Evolutionary conservation across 2,888 invertebrate genomes (phyloP).

Genomic region (Thysanoteuthis rhombus): DNA sequence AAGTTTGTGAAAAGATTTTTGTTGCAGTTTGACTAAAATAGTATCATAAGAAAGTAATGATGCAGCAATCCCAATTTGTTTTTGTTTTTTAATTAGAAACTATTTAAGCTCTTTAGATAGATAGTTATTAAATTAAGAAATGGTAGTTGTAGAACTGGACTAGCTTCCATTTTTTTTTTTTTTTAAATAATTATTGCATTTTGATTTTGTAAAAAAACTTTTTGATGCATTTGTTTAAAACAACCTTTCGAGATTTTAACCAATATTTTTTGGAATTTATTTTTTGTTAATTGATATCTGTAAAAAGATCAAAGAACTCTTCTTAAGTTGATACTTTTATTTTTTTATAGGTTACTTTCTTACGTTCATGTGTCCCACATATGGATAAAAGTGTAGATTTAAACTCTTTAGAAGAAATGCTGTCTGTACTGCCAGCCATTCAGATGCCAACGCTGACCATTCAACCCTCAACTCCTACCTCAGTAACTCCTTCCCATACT

Average conservation of each 20-base stretch:
- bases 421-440: slow-evolving; percentile 64
- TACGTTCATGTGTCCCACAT: slow-evolving; percentile 59
- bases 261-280: not conserved
- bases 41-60: too few relatives aligned
- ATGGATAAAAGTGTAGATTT: slow-evolving; percentile 61
- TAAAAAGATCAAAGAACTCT: not conserved
- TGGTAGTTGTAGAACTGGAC: too few relatives aligned
- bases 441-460: slow-evolving; percentile 35
- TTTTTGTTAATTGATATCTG: not conserved
- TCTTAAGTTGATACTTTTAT: not conserved
- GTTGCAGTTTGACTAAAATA: too few relatives aligned
- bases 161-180: too few relatives aligned
- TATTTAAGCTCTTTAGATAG: too few relatives aligned
- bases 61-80: too few relatives aligned
- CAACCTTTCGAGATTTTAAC: not conserved
- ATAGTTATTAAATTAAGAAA: too few relatives aligned
- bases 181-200: not conserved
- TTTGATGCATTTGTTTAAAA: not conserved
- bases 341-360: slow-evolving; percentile 65
- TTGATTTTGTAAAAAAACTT: not conserved
- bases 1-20: too few relatives aligned
- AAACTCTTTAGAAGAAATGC: slow-evolving; percentile 65
- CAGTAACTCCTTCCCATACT: slow-evolving; percentile 51
- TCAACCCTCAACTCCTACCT: slow-evolving; percentile 35
- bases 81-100: too few relatives aligned